Base-by-base conservation (phyloP, 2,888 invertebrate species). In the Globia sparganii region DNA sequence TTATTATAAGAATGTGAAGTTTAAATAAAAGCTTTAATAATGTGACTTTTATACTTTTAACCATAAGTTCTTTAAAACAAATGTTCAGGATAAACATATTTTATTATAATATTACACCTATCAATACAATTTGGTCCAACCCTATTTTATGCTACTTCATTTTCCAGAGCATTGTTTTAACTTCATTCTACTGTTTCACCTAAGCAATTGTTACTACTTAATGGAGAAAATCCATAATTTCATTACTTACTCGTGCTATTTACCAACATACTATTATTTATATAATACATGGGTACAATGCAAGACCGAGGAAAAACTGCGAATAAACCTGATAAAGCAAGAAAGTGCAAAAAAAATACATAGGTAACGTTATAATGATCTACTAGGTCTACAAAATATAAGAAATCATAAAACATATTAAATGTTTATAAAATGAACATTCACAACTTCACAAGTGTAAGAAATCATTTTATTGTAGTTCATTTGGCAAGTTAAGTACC, bases 11-110 rank as follows among this genome's bases (percentile, higher is more conserved):
- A 74, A 74, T 67, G 28, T 75, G 31, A 79, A 68, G 64, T 78
- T 53, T 61, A 74, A 81, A 81, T 81, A 81, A 81, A 81, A 71
- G 68, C 80, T 82, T 72, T 83, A 78, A 71, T 53, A 64, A 46
- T 65, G 46, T 37, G 66, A 62, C 9, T 80, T 58, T 61, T 59
- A 49, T 70, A 72, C 37, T 43, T 72, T 40, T 21, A 31, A 37
- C 5, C 5, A 34, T 72, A 37, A 18, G 28, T 72, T 68, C 13
- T 43, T n/a, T 40, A 25, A 18, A 21, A 28, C 25, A 25, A 37
- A 28, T 71, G 11, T 49, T 53, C 11, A 37, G 49, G 13, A 49
- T 3, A 40, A 4, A 21, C 21, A 43, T 28, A 25, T 43, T 31
- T 31, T 31, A 37, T 18, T 43, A n/a, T 18, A 43, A n/a, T 31